These are phyloP conservation scores for Eupelmus urozonus DNA, from an alignment of 2,888 invertebrate species.

Conservation along the genomic window DNA sequence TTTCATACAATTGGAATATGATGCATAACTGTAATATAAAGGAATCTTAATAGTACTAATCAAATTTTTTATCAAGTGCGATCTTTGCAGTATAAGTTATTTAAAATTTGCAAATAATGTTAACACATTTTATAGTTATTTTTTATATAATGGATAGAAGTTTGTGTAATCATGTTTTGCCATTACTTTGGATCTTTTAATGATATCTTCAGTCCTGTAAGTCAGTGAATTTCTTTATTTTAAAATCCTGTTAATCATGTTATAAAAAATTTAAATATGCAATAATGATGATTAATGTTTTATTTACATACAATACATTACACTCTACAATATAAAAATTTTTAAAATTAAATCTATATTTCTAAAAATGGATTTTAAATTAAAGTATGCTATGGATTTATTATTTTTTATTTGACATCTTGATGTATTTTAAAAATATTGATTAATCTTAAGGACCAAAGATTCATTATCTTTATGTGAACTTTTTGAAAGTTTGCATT, in stretches of 20 bases:
- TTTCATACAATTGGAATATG: slow-evolving; percentile 57
- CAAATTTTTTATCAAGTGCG: slow-evolving; percentile 62
- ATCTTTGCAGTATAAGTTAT: slow-evolving; percentile 63
- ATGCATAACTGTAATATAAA: slow-evolving; percentile 54
- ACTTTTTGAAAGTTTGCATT: slow-evolving; percentile 67
- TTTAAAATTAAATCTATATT: neutral
- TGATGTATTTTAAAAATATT: slow-evolving; percentile 49
- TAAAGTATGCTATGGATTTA: slow-evolving; percentile 14
- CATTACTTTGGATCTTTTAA: slow-evolving; percentile 44
- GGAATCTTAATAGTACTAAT: slow-evolving; percentile 65
- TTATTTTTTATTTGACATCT: slow-evolving; percentile 15
- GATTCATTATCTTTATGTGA: slow-evolving; percentile 71
- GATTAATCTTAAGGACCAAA: slow-evolving; percentile 74
- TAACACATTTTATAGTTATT: slow-evolving; percentile 46
- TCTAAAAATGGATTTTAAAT: slow-evolving; percentile 46
- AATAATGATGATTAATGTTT: slow-evolving; percentile 7
- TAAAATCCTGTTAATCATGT: slow-evolving; percentile 43
- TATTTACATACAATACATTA: too few species aligned
- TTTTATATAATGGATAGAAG: slow-evolving; percentile 18
- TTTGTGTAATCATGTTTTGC: slow-evolving; percentile 42
- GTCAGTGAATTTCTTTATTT: slow-evolving; percentile 34
- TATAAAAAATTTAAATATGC: neutral
- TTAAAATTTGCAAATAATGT: slow-evolving; percentile 48
- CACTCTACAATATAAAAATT: too few species aligned
- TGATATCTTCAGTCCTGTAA: slow-evolving; percentile 24